A percentile compares a stretch with the other conserved stretches of the same genome.
Conservation (phyloP, 1,140 invertebrate genomes). For the Eriocheir sinensis region DNA sequence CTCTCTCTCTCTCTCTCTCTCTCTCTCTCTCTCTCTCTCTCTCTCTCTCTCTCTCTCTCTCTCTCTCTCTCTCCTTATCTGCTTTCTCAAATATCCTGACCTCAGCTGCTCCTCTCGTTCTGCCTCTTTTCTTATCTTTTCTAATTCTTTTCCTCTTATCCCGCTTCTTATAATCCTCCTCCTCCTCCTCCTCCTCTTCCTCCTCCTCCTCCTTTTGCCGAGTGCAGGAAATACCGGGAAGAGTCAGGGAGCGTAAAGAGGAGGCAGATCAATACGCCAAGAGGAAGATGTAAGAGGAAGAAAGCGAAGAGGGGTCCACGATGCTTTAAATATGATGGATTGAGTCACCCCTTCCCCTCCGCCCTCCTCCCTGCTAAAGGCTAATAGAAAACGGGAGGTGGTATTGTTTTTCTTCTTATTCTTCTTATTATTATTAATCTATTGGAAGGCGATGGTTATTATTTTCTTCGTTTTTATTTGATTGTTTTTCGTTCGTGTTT, state of each 20-base stretch:
- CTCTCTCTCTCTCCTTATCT: not conserved
- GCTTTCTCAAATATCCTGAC: not conserved
- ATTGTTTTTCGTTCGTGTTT: too few relatives aligned
- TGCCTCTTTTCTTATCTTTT: conserved; percentile 2
- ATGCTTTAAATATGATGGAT: not conserved
- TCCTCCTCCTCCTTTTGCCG: not conserved
- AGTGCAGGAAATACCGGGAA: not conserved
- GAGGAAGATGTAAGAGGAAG: not conserved
- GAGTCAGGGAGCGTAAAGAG: not conserved
- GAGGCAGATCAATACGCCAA: not conserved
- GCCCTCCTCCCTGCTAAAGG: too few relatives aligned
- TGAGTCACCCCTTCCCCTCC: not conserved
- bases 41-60: conserved; percentile 1
- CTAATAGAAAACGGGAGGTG: not conserved
- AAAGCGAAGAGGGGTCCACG: not conserved
- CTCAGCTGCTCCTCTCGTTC: not conserved
- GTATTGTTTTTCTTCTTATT: not conserved
- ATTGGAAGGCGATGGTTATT: too few relatives aligned
- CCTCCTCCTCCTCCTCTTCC: not conserved
- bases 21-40: not conserved
- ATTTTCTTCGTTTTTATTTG: too few relatives aligned
- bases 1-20: not conserved
- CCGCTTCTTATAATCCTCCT: too few relatives aligned
- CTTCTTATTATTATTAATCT: too few relatives aligned
- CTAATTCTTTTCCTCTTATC: not conserved